Conservation (phyloP, 2,113 vertebrate species). For the Ceyx melanurus region DNA sequence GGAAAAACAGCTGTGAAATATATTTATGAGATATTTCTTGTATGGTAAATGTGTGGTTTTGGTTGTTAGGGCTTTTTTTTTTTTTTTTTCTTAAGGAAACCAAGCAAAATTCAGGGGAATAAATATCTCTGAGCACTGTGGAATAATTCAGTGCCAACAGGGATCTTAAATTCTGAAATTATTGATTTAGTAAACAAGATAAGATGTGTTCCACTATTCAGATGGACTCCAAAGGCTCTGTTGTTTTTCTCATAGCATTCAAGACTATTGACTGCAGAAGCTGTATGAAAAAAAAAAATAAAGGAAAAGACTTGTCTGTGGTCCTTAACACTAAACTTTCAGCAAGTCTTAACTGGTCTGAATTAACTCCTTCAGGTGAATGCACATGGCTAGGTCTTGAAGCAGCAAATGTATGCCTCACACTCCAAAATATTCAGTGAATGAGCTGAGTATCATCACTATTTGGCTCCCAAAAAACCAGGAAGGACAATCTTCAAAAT, state of each 20-base stretch:
- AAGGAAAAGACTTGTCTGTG: background rate
- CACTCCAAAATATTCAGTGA: background rate
- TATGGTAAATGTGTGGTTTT: conserved; percentile 31
- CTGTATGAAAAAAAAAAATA: background rate
- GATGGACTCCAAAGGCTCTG: background rate
- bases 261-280: background rate
- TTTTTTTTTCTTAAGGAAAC: conserved; percentile 42
- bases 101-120: conserved; percentile 32
- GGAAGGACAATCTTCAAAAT: background rate
- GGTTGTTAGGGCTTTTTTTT: background rate
- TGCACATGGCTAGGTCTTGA: background rate
- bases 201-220: background rate
- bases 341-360: background rate
- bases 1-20: conserved; percentile 69
- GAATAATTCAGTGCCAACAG: conserved; percentile 30
- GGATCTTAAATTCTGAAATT: background rate
- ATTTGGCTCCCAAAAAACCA: background rate
- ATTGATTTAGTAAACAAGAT: background rate
- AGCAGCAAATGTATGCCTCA: background rate
- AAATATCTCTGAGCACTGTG: background rate
- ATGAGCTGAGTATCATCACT: background rate
- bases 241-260: background rate
- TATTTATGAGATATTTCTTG: conserved; percentile 53
- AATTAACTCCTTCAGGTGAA: background rate
- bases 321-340: background rate